phyloP scores from a whole-genome alignment of 2,113 vertebrate genomes.

The Chionomys nivalis region DNA sequence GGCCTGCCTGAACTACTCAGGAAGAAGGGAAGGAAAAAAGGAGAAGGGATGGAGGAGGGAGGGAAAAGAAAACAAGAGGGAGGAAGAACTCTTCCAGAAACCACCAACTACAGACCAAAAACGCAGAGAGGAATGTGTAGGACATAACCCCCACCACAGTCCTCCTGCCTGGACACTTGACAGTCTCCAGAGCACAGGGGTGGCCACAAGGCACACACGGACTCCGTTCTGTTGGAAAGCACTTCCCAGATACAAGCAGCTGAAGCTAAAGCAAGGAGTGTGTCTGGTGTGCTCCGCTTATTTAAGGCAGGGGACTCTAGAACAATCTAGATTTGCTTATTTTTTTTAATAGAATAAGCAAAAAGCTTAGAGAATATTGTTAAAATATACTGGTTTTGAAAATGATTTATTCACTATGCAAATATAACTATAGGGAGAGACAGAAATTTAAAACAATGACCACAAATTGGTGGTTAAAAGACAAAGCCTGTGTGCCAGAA shows the following conservation, averaged over 20 bases:
- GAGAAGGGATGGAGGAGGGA: neutral
- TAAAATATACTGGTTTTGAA: neutral
- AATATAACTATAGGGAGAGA: neutral
- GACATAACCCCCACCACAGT: neutral
- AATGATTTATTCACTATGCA: neutral
- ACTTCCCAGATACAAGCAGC: neutral
- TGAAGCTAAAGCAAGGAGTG: neutral
- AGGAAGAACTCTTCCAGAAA: neutral
- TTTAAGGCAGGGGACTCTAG: neutral
- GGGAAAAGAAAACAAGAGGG: neutral
- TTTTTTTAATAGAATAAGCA: neutral
- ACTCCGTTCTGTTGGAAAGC: neutral
- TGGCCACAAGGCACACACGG: neutral
- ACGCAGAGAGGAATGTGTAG: neutral
- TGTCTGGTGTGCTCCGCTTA: neutral
- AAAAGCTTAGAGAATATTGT: neutral
- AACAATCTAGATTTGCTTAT: neutral
- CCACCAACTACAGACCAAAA: neutral
- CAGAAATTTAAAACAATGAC: neutral
- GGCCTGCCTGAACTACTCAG: neutral
- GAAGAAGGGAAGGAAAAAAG: neutral
- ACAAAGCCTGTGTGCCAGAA: neutral
- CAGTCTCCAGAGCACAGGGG: neutral
- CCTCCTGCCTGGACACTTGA: neutral
- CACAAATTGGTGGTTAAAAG: neutral